Base-by-base conservation (phyloP, 2,113 vertebrate species). In the Lycaon pictus region DNA sequence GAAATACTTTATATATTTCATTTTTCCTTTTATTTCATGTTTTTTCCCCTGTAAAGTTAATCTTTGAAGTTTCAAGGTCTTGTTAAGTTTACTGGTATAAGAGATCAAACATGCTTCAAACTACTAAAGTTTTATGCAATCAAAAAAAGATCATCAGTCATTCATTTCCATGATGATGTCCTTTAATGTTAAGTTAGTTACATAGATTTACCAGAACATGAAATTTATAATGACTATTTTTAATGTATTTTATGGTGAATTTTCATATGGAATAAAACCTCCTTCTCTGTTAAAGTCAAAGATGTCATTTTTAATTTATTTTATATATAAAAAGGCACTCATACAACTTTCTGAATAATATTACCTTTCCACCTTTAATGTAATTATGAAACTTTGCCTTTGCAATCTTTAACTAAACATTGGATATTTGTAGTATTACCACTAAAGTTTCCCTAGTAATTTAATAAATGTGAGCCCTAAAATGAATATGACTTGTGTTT, bases 31-130 rank as follows among this genome's bases (percentile, higher is more conserved):
- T 43, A 83, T 92, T 93, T 92, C 22, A 48, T 67, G 88, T 74
- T 92, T 63, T 96, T n/a, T 37, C 63, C 37, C 71, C 29, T 90
- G 32, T 37, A 72, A 91, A 84, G 27, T 84, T 88, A 63, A 91
- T 97, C 81, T 95, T 97, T 94, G 81, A 98, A 88, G 91, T 95
- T 96, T 96, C 91, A 95, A 95, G 96, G 22, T 81, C 88, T 95
- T 88, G 29, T 95, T 94, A 93, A 85, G 29, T 96, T 79, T 93
- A 90, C 51, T 89, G 8, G 60, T 53, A 13, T 60, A 43, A 62
- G 91, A 93, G 84, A 60, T 85, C 94, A 80, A 88, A 77, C 32
- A 29, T 53, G 17, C 19, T 35, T 71, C 60, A 58, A 56, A 85
- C 25, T n/a, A 23, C 67, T 88, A n/a, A 93, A 81, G 25, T 92